Conservation (phyloP, 2,888 invertebrate genomes). For the Merodon equestris region DNA sequence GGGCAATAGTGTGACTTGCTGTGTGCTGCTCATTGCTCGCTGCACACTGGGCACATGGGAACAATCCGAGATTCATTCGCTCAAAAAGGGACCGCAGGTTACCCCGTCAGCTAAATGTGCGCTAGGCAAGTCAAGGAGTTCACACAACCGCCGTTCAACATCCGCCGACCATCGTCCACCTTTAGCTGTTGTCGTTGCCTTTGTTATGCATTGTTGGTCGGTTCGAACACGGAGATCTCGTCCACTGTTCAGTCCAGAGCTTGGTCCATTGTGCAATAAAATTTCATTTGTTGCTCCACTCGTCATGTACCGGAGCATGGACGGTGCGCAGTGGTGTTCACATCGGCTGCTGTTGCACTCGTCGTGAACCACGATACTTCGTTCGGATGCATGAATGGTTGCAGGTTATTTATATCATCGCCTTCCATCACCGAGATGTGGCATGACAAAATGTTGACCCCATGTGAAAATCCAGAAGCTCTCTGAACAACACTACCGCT, state of each 20-base stretch:
- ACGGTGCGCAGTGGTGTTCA: slow-evolving; percentile 29
- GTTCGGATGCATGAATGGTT: slow-evolving; percentile 53
- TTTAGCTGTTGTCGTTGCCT: not conserved
- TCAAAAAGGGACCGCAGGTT: slow-evolving; percentile 62
- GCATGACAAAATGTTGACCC: slow-evolving; percentile 68
- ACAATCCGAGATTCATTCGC: slow-evolving; percentile 65
- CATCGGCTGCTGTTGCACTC: slow-evolving; percentile 34
- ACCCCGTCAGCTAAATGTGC: slow-evolving; percentile 29
- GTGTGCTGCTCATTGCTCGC: not conserved
- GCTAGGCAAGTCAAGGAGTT: slow-evolving; percentile 60
- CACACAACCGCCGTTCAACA: slow-evolving; percentile 48
- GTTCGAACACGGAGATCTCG: slow-evolving; percentile 32
- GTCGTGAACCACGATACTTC: slow-evolving; percentile 31
- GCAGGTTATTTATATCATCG: slow-evolving; percentile 66
- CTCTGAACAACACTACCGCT: not conserved
- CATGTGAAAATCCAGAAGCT: slow-evolving; percentile 66
- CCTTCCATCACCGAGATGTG: slow-evolving; percentile 67
- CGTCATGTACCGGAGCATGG: slow-evolving; percentile 45
- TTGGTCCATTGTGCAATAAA: slow-evolving; percentile 65
- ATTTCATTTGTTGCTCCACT: slow-evolving; percentile 65
- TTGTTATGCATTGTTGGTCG: slow-evolving; percentile 49
- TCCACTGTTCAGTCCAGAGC: slow-evolving; percentile 62
- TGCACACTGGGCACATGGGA: slow-evolving; percentile 53
- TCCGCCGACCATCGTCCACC: slow-evolving; percentile 12
- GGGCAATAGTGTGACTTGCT: not conserved